Evolutionary conservation across 2,888 invertebrate species (phyloP).

Genomic region (Homarus gammarus): DNA sequence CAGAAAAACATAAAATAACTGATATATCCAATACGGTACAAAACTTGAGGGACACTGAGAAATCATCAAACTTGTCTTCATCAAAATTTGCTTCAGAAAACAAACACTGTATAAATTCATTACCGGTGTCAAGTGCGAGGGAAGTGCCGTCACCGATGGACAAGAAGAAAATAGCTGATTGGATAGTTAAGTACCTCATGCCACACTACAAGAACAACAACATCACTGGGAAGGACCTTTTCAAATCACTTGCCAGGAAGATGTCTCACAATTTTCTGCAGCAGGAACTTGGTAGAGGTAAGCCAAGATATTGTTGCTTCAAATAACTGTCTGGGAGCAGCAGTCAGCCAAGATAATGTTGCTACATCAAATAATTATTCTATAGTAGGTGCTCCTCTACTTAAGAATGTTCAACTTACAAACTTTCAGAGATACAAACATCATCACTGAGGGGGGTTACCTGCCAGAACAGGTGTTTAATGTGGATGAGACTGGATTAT

Average conservation of each 20-base stretch:
- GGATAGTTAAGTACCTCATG: slow-evolving; percentile 73
- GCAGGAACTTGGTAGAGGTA: background rate
- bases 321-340: background rate
- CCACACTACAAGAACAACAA: slow-evolving; percentile 63
- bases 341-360: background rate
- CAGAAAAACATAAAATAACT: background rate
- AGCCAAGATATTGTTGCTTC: background rate
- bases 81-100: background rate
- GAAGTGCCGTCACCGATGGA: background rate
- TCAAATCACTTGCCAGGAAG: slow-evolving; percentile 69
- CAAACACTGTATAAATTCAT: background rate
- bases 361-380: too few species aligned
- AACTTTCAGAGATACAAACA: too few species aligned
- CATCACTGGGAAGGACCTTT: slow-evolving; percentile 61
- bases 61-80: background rate
- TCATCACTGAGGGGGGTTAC: too few species aligned
- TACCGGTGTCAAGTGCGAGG: background rate
- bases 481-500: too few species aligned
- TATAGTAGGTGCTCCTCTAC: too few species aligned
- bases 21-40: background rate
- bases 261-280: slow-evolving; percentile 37
- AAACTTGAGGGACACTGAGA: background rate
- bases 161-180: slow-evolving; percentile 64
- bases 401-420: too few species aligned
- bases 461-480: too few species aligned